Evolutionary conservation across 2,797 vertebrate species (phyloP).

Genomic region (Malacoctenus gilli): DNA sequence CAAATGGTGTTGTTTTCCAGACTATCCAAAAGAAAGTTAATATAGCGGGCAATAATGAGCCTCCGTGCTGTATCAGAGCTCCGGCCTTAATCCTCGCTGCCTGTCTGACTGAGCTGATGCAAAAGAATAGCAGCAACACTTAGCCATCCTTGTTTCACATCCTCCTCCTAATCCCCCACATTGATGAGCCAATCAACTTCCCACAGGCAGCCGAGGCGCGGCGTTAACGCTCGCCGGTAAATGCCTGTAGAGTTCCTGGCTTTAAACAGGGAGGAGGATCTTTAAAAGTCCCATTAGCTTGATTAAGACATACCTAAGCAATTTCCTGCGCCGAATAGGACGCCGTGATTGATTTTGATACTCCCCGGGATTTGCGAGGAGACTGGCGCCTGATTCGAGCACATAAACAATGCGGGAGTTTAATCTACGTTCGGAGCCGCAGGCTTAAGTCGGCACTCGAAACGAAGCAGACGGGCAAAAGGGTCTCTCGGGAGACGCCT

Average conservation of each 20-base stretch:
- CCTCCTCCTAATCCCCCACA: conserved; percentile 62
- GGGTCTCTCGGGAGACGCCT: conserved; percentile 46
- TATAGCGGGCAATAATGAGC: conserved; percentile 9
- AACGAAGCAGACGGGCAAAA: conserved; percentile 58
- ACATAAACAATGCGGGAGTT: conserved; percentile 55
- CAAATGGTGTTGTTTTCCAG: background rate
- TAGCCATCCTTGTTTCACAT: conserved; percentile 52
- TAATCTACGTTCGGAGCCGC: conserved; percentile 62
- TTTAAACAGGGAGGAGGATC: conserved; percentile 63
- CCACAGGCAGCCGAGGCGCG: conserved; percentile 42
- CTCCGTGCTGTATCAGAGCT: conserved; percentile 18
- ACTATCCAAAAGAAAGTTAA: no score
- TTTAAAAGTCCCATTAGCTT: conserved; percentile 66
- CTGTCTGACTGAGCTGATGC: conserved; percentile 35
- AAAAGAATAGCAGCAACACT: conserved; percentile 37
- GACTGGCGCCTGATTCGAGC: conserved; percentile 49
- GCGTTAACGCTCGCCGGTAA: conserved; percentile 49
- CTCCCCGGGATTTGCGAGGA: conserved; percentile 33
- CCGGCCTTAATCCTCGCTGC: conserved; percentile 41
- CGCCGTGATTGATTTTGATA: conserved; percentile 60
- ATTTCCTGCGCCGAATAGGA: conserved; percentile 59
- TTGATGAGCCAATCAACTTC: conserved; percentile 74
- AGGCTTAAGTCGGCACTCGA: conserved; percentile 50
- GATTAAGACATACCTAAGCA: conserved; percentile 66
- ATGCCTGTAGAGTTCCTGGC: conserved; percentile 41